Percentiles rank a stretch among this genome's conserved stretches.
phyloP scores from a whole-genome alignment of 1,140 invertebrate genomes.

The Drosophila malerkotliana region DNA sequence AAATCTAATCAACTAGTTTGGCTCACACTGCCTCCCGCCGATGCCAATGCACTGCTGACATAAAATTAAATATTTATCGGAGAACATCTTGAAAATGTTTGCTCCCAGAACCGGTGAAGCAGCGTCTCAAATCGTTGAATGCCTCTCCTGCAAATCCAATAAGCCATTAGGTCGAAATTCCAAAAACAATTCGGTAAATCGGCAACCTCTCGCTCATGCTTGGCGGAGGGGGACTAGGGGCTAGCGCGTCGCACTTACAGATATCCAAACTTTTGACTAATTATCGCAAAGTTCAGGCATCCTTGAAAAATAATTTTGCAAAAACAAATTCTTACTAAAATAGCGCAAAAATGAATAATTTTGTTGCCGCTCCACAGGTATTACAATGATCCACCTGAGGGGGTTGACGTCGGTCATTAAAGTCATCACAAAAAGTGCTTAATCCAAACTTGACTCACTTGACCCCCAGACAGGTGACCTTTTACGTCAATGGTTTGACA shows the following conservation, averaged over 20 bases:
- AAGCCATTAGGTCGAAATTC: not conserved
- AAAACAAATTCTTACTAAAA: too few species aligned
- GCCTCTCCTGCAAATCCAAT: not conserved
- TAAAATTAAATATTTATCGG: slow-evolving; percentile 61
- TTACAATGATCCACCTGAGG: not conserved
- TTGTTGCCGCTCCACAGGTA: too few species aligned
- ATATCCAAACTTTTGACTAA: not conserved
- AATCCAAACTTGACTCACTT: too few species aligned
- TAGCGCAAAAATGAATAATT: too few species aligned
- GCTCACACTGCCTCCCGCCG: not conserved
- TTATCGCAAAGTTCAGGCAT: not conserved
- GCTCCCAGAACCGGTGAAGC: not conserved
- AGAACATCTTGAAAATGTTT: slow-evolving; percentile 35
- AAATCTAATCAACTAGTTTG: slow-evolving; percentile 24
- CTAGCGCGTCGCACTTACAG: not conserved
- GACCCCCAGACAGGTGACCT: not conserved
- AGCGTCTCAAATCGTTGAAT: slow-evolving; percentile 1
- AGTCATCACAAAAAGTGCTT: not conserved
- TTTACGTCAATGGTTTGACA: not conserved
- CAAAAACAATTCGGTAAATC: not conserved
- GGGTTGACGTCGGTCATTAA: not conserved
- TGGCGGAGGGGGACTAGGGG: too few species aligned
- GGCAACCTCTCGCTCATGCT: not conserved
- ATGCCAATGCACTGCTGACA: slow-evolving; percentile 35
- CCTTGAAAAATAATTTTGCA: not conserved